These are phyloP conservation scores for Ceratitis capitata DNA, from an alignment of 1,140 invertebrate genomes.

Conservation along the genomic window DNA sequence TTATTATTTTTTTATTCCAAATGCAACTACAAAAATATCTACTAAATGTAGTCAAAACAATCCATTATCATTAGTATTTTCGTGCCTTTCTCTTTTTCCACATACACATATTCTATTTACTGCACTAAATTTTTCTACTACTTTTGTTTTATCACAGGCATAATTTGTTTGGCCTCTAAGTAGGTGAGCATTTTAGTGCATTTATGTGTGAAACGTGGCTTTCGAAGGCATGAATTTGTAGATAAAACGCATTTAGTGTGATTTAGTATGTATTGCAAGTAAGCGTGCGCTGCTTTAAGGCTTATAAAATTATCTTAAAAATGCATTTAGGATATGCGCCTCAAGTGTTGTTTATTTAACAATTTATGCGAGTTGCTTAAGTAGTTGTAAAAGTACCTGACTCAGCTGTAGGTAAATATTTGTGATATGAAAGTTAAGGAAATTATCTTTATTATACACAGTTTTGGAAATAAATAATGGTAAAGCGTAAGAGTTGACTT, in stretches of 20 bases:
- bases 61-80: background rate
- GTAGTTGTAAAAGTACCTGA: background rate
- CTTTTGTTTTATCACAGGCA: background rate
- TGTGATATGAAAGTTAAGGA: background rate
- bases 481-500: too few relatives aligned
- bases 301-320: background rate
- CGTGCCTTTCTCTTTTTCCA: background rate
- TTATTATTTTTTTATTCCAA: background rate
- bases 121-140: background rate
- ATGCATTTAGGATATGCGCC: background rate
- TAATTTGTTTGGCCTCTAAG: background rate
- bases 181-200: constrained; percentile 12
- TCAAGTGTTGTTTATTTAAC: background rate
- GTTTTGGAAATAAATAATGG: too few relatives aligned
- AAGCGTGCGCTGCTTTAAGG: background rate
- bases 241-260: background rate
- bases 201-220: background rate
- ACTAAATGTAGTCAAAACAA: background rate
- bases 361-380: background rate
- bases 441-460: background rate
- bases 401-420: background rate
- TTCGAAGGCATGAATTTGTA: background rate
- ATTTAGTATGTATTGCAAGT: background rate
- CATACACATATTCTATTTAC: background rate
- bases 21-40: too few relatives aligned